Percentiles rank a stretch among this genome's conserved stretches.
phyloP scores from a whole-genome alignment of 2,113 vertebrate genomes.

The Oplegnathus fasciatus region DNA sequence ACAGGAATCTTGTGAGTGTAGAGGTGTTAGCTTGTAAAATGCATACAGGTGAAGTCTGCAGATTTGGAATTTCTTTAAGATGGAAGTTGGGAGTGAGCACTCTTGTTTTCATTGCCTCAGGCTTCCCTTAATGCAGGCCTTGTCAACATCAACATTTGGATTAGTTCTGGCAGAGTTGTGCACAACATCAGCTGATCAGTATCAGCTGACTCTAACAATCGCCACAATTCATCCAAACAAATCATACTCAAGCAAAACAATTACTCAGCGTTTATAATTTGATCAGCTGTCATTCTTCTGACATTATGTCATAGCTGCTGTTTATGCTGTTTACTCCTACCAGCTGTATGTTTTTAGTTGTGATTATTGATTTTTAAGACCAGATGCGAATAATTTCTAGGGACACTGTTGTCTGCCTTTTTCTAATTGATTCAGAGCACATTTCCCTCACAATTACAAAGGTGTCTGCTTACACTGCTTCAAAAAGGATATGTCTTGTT shows the following conservation, averaged over 20 bases:
- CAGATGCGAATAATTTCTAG: constrained; percentile 16
- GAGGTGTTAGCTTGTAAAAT: not conserved
- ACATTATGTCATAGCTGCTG: not conserved
- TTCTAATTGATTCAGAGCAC: constrained; percentile 8
- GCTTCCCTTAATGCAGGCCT: constrained; percentile 29
- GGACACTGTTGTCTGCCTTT: not conserved
- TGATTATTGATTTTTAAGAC: constrained; percentile 11
- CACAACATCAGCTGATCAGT: constrained; percentile 32
- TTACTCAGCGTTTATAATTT: constrained; percentile 18
- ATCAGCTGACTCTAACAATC: constrained; percentile 29
- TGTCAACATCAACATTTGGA: constrained; percentile 48
- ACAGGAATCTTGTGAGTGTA: not conserved
- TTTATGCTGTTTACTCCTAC: constrained; percentile 3
- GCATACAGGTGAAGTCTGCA: constrained; percentile 1
- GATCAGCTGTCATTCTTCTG: constrained; percentile 9
- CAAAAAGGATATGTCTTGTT: constrained; percentile 18
- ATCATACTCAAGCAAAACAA: constrained; percentile 24
- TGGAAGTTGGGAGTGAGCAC: not conserved
- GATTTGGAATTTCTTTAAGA: constrained; percentile 14
- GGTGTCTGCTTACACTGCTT: not conserved
- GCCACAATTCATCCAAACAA: constrained; percentile 10
- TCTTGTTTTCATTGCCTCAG: constrained; percentile 38
- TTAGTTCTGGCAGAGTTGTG: constrained; percentile 38
- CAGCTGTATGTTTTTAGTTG: constrained; percentile 26
- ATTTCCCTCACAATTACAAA: not conserved